phyloP scores from a whole-genome alignment of 2,888 invertebrate species.

The Leptinotarsa tumamoca region DNA sequence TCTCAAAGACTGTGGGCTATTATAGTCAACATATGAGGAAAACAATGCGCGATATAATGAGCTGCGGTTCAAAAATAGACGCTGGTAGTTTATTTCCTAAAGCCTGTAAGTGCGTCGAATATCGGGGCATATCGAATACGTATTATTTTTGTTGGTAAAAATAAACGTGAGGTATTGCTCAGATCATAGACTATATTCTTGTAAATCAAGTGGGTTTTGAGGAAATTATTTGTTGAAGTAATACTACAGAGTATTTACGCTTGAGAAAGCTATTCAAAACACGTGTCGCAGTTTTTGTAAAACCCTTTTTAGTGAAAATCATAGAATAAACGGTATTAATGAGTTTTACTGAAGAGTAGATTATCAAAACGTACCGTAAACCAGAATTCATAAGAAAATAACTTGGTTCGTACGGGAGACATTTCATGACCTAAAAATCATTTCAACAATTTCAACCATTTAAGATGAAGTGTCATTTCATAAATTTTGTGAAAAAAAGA shows the following conservation, averaged over 20 bases:
- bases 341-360: neutral
- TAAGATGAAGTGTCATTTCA: too few species aligned
- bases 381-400: too few species aligned
- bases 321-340: too few species aligned
- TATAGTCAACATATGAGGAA: conserved; percentile 39
- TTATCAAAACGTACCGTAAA: too few species aligned
- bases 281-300: too few species aligned
- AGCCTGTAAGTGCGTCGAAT: conserved; percentile 27
- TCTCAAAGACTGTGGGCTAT: conserved; percentile 18
- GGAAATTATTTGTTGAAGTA: neutral
- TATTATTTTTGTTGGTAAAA: conserved; percentile 29
- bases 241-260: neutral
- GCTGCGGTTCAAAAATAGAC: conserved; percentile 39
- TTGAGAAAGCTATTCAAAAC: too few species aligned
- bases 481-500: too few species aligned
- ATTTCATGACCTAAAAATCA: too few species aligned
- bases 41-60: conserved; percentile 46
- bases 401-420: too few species aligned
- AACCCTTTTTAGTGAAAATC: too few species aligned
- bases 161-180: conserved; percentile 19
- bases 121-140: conserved; percentile 32
- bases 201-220: neutral
- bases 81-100: conserved; percentile 37
- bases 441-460: too few species aligned
- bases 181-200: neutral